Base-by-base conservation (phyloP, 2,113 vertebrate species). In the Corythaixoides concolor region DNA sequence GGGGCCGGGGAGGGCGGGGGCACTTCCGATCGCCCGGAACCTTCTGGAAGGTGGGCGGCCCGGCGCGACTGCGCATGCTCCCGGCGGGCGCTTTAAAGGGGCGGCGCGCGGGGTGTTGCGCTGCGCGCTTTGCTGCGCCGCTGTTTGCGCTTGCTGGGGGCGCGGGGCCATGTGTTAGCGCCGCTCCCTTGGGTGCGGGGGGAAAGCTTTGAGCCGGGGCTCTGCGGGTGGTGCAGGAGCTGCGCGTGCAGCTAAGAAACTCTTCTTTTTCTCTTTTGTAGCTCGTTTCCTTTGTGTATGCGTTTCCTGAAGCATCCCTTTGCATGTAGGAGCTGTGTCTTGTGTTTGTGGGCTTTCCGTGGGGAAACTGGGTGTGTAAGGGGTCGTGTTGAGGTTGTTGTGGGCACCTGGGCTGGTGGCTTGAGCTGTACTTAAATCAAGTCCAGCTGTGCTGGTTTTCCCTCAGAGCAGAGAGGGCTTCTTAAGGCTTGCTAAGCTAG, bases 401-500 rank as follows among this genome's bases (percentile, higher is more conserved):
- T 7, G 22, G 33, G 5, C 2, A 8, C 2, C 30, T n/a, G 5
- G 5, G 1, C 11, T 62, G 10, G 5, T 70, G 27, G 7, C 7
- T 3, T 45, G 24, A 24, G 3, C 1, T 28, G n/a, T 17, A 21
- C 7, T 60, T 43, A 11, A 35, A 14, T 14, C 8, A 1, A 17
- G 7, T 4, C 6, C 4, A 5, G 2, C 35, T 81, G 52, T 15
- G 30, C 11, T 27, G 7, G 1, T 13, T 35, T 28, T 2, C 1
- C 5, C 15, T 0, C 1, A 3, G 35, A 27, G 19, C 15, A 23
- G 12, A 15, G 9, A 11, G 4, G 4, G 15, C 4, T 1, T 27
- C 3, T 19, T 32, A 6, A 47, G 8, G 3, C 3, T 2, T 10
- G 2, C 11, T 0, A 3, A n/a, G 4, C 2, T 4, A 7, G 9